Evolutionary conservation across 30 jellyfish, hydroid and myxozoan species (phyloP), one percentile per base, ranked within the genome.

Genomic region (Turritopsis dohrnii): DNA sequence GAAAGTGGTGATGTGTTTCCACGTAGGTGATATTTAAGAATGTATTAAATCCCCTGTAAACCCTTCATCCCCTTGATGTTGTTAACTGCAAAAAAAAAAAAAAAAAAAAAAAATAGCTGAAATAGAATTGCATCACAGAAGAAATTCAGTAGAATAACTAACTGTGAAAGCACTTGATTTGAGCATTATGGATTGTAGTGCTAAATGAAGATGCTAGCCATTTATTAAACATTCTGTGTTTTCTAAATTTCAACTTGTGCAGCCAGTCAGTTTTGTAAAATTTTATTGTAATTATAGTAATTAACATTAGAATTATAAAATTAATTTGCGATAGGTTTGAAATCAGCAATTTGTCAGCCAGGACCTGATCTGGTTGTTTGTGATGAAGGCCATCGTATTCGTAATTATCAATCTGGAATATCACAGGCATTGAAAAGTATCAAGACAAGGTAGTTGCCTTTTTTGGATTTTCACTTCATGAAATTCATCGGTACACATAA

Each of bases 311-410:
- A 60, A 60, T 60, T 71, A 31, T 3, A 9, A n/a, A n/a, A 9
- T 3, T 71, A 22, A n/a, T n/a, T n/a, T n/a, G n/a, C n/a, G n/a
- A 18, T 1, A 77, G 85, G 86, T 19, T 86, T 93, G 94, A 96
- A 93, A 82, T 31, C 65, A 29, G 96, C 99, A 16, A n/a, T 93
- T 65, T 93, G 99, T 81, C 71, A 74, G 8, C 99, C 99, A 17
- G 99, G 99, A 9, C 99, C 99, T 24, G 99, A 93, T 69, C 76
- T 93, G 24, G 99, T 93, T 16, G 96, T 93, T 1, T 93, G 99
- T 65, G 99, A 93, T 53, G 99, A 93, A 83, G 99, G 99, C 20
- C 99, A 93, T 76, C 88, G 99, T 4, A 93, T 93, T 71, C 83
- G 93, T 84, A 93, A 93, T 71, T 94, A 76, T 65, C 96, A 93